These are phyloP conservation scores for Cecropterus lyciades DNA, from an alignment of 1,140 invertebrate genomes.

Conservation along the genomic window DNA sequence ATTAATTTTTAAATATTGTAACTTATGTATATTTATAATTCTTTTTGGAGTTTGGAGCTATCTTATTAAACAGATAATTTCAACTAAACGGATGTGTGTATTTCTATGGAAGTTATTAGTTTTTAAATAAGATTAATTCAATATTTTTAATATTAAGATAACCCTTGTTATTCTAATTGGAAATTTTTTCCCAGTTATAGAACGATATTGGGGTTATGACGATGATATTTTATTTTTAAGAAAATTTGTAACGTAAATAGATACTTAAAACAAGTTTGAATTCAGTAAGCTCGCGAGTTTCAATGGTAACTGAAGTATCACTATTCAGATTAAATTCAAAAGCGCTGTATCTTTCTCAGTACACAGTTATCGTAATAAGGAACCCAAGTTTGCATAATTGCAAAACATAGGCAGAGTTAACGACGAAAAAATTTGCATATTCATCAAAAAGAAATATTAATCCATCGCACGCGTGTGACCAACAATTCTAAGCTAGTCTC, in stretches of 20 bases:
- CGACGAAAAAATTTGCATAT: slow-evolving; percentile 12
- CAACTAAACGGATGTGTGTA: too few relatives aligned
- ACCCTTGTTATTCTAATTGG: too few relatives aligned
- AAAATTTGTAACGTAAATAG: background rate
- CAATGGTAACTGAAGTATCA: background rate
- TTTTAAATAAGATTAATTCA: too few relatives aligned
- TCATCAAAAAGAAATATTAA: slow-evolving; percentile 21
- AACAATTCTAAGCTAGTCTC: slow-evolving; percentile 10
- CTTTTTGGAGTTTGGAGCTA: too few relatives aligned
- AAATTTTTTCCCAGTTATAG: too few relatives aligned
- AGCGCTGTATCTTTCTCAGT: background rate
- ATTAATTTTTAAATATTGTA: too few relatives aligned
- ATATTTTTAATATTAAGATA: too few relatives aligned
- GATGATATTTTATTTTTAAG: background rate
- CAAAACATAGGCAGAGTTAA: slow-evolving; percentile 2
- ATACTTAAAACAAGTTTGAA: background rate
- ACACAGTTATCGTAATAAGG: background rate
- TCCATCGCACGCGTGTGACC: slow-evolving; percentile 24
- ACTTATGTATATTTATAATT: too few relatives aligned
- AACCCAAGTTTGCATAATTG: background rate
- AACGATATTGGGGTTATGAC: background rate
- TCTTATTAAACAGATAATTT: too few relatives aligned
- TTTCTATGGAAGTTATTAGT: too few relatives aligned
- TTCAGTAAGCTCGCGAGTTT: background rate
- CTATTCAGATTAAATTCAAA: background rate